phyloP scores from a whole-genome alignment of 2,113 vertebrate species.

The Python bivittatus region DNA sequence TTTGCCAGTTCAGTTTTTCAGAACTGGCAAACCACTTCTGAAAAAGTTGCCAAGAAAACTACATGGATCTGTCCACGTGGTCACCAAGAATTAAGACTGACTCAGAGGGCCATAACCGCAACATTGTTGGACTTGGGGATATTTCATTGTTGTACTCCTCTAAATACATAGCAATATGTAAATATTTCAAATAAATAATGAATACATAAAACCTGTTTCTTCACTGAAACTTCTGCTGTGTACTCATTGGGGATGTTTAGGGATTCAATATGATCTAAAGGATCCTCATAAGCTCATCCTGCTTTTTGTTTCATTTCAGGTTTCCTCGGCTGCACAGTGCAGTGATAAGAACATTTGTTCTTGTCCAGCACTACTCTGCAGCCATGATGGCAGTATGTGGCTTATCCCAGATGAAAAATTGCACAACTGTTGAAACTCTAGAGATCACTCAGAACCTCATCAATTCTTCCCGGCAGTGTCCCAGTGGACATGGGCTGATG shows the following conservation, averaged over 20 bases:
- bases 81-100: too few species aligned
- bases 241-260: too few species aligned
- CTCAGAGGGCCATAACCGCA: too few species aligned
- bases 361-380: slow-evolving; percentile 93
- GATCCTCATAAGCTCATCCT: neutral
- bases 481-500: slow-evolving; percentile 92
- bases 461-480: slow-evolving; percentile 83
- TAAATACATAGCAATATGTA: too few species aligned
- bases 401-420: slow-evolving; percentile 88
- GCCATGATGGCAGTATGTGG: slow-evolving; percentile 91
- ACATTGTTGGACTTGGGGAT: too few species aligned
- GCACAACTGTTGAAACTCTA: slow-evolving; percentile 94
- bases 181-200: too few species aligned
- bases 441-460: slow-evolving; percentile 93
- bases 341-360: slow-evolving; percentile 91
- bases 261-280: neutral
- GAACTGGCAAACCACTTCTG: neutral
- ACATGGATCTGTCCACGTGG: too few species aligned
- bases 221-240: neutral
- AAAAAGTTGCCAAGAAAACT: too few species aligned
- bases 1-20: too few species aligned
- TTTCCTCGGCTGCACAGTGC: slow-evolving; percentile 94
- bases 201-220: too few species aligned
- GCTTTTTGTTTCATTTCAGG: slow-evolving; percentile 70
- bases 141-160: too few species aligned